A percentile compares a stretch with the other conserved stretches of the same genome.
phyloP scores from a whole-genome alignment of 2,888 invertebrate species.

The Pristionchus japonicus region DNA sequence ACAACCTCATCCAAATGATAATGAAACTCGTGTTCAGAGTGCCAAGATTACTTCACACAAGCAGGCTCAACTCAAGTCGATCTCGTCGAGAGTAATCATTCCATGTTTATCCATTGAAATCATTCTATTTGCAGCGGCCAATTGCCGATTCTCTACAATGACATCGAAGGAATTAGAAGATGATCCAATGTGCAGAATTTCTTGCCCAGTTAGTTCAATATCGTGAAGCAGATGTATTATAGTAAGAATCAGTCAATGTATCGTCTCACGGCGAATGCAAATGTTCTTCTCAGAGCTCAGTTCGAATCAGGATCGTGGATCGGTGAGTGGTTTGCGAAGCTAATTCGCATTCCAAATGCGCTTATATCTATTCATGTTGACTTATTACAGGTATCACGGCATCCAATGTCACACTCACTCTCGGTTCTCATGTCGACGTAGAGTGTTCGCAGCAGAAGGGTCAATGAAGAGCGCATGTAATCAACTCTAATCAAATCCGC shows the following conservation, averaged over 20 bases:
- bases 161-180: too few species aligned
- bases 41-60: not conserved
- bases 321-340: not conserved
- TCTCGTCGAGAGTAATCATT: not conserved
- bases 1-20: too few species aligned
- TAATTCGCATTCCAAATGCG: not conserved
- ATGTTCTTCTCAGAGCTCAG: not conserved
- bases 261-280: too few species aligned
- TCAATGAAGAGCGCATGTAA: too few species aligned
- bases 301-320: not conserved
- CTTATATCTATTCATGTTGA: not conserved
- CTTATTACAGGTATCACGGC: not conserved
- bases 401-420: not conserved
- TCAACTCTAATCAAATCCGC: not conserved
- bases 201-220: too few species aligned
- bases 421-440: not conserved
- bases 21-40: too few species aligned
- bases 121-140: too few species aligned
- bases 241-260: too few species aligned
- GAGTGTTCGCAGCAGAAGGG: too few species aligned
- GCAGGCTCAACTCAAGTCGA: not conserved
- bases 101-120: not conserved
- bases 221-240: too few species aligned
- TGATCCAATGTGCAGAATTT: too few species aligned
- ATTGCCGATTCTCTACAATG: too few species aligned